Base-by-base conservation (phyloP, 2,113 vertebrate species). In the Vulpes lagopus region DNA sequence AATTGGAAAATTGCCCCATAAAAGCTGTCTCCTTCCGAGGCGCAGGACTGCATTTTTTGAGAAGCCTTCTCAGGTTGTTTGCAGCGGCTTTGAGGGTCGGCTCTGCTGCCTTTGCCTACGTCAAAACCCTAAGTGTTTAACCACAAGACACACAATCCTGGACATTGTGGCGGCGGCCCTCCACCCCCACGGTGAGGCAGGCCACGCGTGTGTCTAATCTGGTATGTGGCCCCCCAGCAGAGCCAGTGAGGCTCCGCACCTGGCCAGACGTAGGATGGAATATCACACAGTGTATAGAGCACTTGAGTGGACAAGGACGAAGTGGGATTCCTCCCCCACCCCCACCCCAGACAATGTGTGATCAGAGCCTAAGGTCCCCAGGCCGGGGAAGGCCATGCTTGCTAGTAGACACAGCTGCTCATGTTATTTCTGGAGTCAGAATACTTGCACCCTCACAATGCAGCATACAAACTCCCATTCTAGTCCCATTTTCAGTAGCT, bases 81-180 rank as follows among this genome's bases (percentile, higher is more conserved):
- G 97, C 81, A 97, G 96, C 9, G 60, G 89, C 86, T 71, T 59
- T 0, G 95, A 93, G 93, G 97, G 35, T 90, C 71, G 25, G 79
- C 74, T 78, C 90, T 98, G 78, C 94, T 96, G 96, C 96, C 60
- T 89, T 89, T 22, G 90, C 73, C 97, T 97, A 89, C 95, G 95
- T 97, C 97, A 98, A 90, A 97, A 90, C 73, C 60, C 16, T 93
- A 96, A 98, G 97, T 98, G 98, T 98, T 94, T 98, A 99, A 98
- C 98, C 90, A 62, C 97, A 98, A 98, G 94, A 97, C 96, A 96
- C 91, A 96, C 94, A 97, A 93, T 96, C 92, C 97, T 98, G 97
- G 98, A 98, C 96, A 94, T 74, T 1, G 11, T 97, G 97, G 92
- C 95, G 97, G 89, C 85, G 17, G 64, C 95, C 97, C 55, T 94